Evolutionary conservation across 1,140 invertebrate genomes (phyloP).

Genomic region (Lepidotrigona ventralis): DNA sequence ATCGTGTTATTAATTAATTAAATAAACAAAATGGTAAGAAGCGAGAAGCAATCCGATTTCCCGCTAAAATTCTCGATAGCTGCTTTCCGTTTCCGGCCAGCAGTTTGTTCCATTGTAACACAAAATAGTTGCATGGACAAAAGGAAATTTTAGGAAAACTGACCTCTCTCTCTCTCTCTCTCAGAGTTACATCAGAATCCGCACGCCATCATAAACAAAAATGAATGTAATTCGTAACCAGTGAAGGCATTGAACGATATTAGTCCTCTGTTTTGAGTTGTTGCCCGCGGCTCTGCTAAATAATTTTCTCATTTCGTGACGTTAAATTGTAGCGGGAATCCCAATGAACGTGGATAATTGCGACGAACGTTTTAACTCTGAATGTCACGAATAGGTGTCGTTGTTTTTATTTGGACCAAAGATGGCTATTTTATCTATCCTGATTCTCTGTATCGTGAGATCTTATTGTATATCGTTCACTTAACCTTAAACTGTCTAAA

Average conservation of each 20-base stretch:
- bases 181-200: constrained; percentile 11
- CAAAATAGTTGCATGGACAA: constrained; percentile 27
- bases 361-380: neutral
- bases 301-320: neutral
- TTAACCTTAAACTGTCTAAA: no score
- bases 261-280: neutral
- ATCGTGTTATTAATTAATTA: neutral
- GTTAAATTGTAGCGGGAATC: no score
- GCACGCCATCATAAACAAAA: neutral
- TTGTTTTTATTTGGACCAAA: no score
- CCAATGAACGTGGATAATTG: neutral
- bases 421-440: no score
- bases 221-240: neutral
- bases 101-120: constrained; percentile 32
- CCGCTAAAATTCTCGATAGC: constrained; percentile 33
- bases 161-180: neutral
- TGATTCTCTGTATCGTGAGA: no score
- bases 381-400: no score
- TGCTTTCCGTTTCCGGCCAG: constrained; percentile 10
- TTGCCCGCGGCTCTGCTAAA: neutral
- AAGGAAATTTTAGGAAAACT: constrained; percentile 32
- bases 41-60: constrained; percentile 30
- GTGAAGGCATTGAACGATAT: neutral
- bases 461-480: no score
- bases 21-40: constrained; percentile 17